Percentiles rank a stretch among this genome's conserved stretches.
These are phyloP conservation scores for Diachasmimorpha longicaudata DNA, from an alignment of 1,140 invertebrate species.

Conservation along the genomic window DNA sequence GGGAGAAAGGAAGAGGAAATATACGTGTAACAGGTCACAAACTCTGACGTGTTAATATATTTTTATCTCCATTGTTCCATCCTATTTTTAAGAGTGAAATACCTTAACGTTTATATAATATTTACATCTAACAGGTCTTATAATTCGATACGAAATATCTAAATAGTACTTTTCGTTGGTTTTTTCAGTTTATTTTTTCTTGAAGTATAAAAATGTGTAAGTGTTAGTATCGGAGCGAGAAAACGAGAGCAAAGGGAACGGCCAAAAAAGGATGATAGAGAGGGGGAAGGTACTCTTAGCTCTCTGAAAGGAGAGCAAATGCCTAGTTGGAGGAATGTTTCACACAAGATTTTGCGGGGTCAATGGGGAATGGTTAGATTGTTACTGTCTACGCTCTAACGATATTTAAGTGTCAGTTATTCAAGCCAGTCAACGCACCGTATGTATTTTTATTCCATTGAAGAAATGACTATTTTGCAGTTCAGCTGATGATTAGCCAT, in stretches of 20 bases:
- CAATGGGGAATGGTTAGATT: background rate
- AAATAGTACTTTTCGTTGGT: background rate
- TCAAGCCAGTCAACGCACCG: no score
- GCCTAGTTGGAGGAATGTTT: slow-evolving; percentile 19
- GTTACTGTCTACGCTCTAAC: background rate
- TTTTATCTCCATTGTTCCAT: background rate
- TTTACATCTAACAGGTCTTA: background rate
- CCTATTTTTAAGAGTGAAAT: no score
- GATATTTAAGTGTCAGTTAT: no score
- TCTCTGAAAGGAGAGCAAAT: slow-evolving; percentile 8
- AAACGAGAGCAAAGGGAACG: slow-evolving; percentile 29
- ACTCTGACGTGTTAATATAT: background rate
- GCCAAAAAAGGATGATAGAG: background rate
- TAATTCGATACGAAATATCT: background rate
- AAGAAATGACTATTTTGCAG: background rate
- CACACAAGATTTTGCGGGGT: background rate
- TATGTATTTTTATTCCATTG: no score
- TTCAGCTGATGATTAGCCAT: slow-evolving; percentile 31
- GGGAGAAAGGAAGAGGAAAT: background rate
- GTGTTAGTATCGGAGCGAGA: slow-evolving; percentile 24
- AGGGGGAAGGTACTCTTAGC: background rate
- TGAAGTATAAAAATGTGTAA: slow-evolving; percentile 2
- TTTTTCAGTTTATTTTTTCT: background rate
- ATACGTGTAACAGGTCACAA: background rate
- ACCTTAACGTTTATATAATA: background rate